phyloP scores from a whole-genome alignment of 1,140 invertebrate species.

The Drosophila chauvacae region DNA sequence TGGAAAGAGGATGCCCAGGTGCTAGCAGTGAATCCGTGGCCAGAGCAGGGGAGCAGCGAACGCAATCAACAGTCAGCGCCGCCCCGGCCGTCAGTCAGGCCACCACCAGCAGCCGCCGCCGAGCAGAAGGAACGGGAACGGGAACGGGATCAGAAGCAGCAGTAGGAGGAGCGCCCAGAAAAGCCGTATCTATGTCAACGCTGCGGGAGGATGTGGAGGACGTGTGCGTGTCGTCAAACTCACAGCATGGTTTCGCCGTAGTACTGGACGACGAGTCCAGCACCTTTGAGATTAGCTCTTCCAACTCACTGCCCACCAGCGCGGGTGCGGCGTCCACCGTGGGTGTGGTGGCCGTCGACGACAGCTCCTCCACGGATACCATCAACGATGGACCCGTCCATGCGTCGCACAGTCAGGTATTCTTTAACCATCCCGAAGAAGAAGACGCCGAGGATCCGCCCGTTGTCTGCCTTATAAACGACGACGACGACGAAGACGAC shows the following conservation, averaged over 20 bases:
- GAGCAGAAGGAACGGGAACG: slow-evolving; percentile 16
- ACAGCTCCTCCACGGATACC: slow-evolving; percentile 76
- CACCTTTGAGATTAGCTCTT: slow-evolving; percentile 80
- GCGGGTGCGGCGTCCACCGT: slow-evolving; percentile 47
- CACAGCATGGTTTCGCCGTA: slow-evolving; percentile 78
- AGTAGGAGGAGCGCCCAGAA: slow-evolving; percentile 11
- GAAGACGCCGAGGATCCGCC: slow-evolving; percentile 67
- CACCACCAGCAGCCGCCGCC: slow-evolving; percentile 63
- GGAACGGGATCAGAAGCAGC: slow-evolving; percentile 13
- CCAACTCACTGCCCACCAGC: slow-evolving; percentile 73
- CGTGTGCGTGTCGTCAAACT: slow-evolving; percentile 70
- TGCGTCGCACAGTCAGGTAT: slow-evolving; percentile 62
- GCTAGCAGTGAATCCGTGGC: slow-evolving; percentile 57
- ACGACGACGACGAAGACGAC: slow-evolving; percentile 40
- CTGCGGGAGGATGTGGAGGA: slow-evolving; percentile 75
- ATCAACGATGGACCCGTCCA: slow-evolving; percentile 52
- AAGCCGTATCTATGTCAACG: slow-evolving; percentile 73
- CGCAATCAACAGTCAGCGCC: slow-evolving; percentile 36
- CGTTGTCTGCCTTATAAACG: slow-evolving; percentile 72
- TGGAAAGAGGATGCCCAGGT: slow-evolving; percentile 76
- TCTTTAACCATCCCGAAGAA: slow-evolving; percentile 55
- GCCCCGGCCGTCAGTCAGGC: slow-evolving; percentile 36
- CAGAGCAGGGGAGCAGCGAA: slow-evolving; percentile 53
- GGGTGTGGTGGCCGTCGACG: slow-evolving; percentile 71
- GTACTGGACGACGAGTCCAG: slow-evolving; percentile 82